Percentiles rank a stretch among this genome's conserved stretches.
Evolutionary conservation across 2,888 invertebrate species (phyloP).

Genomic region (Andrena hattorfiana): DNA sequence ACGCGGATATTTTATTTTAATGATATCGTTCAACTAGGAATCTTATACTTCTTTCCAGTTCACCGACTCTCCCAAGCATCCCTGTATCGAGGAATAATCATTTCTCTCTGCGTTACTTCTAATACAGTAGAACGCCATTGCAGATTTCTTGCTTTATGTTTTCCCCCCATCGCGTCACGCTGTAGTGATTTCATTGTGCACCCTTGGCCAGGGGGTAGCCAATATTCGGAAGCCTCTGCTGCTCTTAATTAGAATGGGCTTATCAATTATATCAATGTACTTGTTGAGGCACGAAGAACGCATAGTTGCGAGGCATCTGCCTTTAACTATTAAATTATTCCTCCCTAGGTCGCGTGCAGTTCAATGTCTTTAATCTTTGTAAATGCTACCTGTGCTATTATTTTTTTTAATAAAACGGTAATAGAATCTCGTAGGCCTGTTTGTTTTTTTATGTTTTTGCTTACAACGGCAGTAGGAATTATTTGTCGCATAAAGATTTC

Average conservation of each 20-base stretch:
- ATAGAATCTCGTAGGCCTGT: neutral
- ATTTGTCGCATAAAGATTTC: neutral
- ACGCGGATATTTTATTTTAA: neutral
- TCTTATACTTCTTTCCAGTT: neutral
- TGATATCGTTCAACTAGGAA: neutral
- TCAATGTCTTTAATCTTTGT: neutral
- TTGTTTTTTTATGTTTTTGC: neutral
- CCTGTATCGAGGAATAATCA: conserved; percentile 14
- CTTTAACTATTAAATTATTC: neutral
- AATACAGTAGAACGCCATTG: conserved; percentile 13
- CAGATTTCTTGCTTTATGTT: conserved; percentile 41
- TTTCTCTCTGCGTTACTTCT: neutral
- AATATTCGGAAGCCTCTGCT: conserved; percentile 66
- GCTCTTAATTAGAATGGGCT: conserved; percentile 80
- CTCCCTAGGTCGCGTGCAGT: neutral
- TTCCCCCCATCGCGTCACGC: conserved; percentile 55
- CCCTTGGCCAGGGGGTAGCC: conserved; percentile 38
- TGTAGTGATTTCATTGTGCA: conserved; percentile 58
- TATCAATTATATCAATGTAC: conserved; percentile 73
- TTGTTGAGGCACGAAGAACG: conserved; percentile 65
- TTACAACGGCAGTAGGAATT: neutral
- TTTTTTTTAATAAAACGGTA: neutral
- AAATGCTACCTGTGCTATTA: neutral
- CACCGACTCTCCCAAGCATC: neutral
- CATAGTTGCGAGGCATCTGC: neutral